Base-by-base conservation (phyloP, 1,140 invertebrate genomes). In the Papilio dardanus region DNA sequence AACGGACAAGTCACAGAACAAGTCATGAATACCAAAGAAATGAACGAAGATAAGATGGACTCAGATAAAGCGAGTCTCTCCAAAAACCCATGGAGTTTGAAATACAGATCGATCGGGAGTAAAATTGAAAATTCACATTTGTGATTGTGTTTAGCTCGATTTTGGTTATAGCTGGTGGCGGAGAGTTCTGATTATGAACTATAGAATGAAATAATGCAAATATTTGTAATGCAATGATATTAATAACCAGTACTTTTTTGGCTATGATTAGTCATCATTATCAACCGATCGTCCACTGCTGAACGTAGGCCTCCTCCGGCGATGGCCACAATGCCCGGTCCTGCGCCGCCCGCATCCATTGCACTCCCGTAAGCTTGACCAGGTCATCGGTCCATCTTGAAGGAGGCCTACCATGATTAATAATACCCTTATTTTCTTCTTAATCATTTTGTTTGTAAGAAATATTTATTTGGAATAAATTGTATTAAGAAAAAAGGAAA, bases 81-180 rank as follows among this genome's bases (percentile, higher is more conserved):
- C 1, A 78, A 74, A 0, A 84, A 85, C 42, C 79, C 86, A 5
- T 86, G 83, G 86, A 87, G 83, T 71, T 69, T 85, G 6, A 88
- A 91, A 40, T 88, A 87, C 40, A 82, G 84, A 30, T 81, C 75
- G 10, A 80, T 80, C 5, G 82, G 79, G 4, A 81, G 83, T n/a
- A 50, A 73, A 54, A 21, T 73, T 0, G 89, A 91, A 65, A 89
- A 83, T 67, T 88, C 89, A 8, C 83, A 83, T 46, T 78, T 89
- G 50, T 68, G 14, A 68, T 69, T 16, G 67, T 28, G 8, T 37
- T 0, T 30, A 30, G 24, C 24, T 12, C 3, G 6, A 28, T 62
- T 28, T 1, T 62, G 21, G 12, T 28, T 28, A 24, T 54, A 16
- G 54, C 24, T 62, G 54, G 21, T 12, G 21, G 10, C 8, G 54